Evolutionary conservation across 2,888 invertebrate genomes (phyloP), one percentile per base, ranked within the genome.

Genomic region (Orthosia incerta): DNA sequence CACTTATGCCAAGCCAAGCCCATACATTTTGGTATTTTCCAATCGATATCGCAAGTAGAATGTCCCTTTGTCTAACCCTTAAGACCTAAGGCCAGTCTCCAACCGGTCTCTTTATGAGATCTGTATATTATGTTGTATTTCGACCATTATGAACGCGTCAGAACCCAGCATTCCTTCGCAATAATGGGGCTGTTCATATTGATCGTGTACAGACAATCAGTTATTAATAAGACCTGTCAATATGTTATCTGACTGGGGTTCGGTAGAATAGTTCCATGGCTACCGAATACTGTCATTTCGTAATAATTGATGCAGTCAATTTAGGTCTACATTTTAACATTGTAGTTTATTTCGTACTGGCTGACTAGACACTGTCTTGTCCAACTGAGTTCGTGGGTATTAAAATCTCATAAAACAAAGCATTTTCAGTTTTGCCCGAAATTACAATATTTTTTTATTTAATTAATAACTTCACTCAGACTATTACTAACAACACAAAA

Each of bases 201-300:
- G 68, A 61, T 73, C 26, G 45, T 48, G 56, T 39, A 46, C 46
- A 64, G 53, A 68, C 55, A 74, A 61, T 78, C 16, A 46, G 45
- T n/a, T 59, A 59, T 59, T 59, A 60, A 60, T 65, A 64, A 64
- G 57, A 65, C 53, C 57, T 74, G 68, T 55, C 67, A 57, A 45
- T 64, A 45, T 50, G 48, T 65, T 50, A 62, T 61, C 68, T 61
- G 50, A 61, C 48, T 65, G 26, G 13, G 15, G 20, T 48, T 67
- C 7, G 20, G 15, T 20, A 15, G 50, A 16, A 46, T 55, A 23
- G 31, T 57, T 63, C 9, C n/a, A 4, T 72, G 26, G 13, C 11
- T 15, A 53, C n/a, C 15, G 20, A 20, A 59, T n/a, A 12, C 13
- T 57, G 31, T 5, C 12, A 39, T n/a, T 5, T 39, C 26, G 18